phyloP scores from a whole-genome alignment of 64 coral and sea anemone species.

The Orbicella faveolata region DNA sequence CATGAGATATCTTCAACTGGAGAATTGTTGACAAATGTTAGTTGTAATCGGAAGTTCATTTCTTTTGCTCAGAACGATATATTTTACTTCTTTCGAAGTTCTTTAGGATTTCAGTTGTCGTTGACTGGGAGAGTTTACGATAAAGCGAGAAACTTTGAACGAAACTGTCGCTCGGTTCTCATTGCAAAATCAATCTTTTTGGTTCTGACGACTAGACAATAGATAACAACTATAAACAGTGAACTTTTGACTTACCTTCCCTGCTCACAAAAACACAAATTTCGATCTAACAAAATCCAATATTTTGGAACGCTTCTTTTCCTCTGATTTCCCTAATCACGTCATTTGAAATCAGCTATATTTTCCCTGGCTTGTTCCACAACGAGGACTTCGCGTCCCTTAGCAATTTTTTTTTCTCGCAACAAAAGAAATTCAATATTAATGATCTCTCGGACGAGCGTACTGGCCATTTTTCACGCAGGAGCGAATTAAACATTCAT shows the following conservation, averaged over 20 bases:
- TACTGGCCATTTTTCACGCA: conserved; percentile 29
- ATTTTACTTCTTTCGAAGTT: neutral
- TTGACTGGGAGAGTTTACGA: neutral
- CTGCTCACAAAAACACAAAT: neutral
- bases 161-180: neutral
- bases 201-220: conserved; percentile 9
- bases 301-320: neutral
- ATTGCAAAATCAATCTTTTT: neutral
- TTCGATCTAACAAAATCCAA: neutral
- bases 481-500: conserved; percentile 44
- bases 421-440: conserved; percentile 62
- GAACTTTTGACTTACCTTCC: conserved; percentile 5
- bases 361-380: neutral
- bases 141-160: neutral
- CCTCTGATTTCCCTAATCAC: neutral
- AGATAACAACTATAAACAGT: neutral
- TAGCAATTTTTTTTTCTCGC: neutral
- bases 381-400: neutral
- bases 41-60: neutral
- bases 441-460: conserved; percentile 21
- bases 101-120: neutral
- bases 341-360: conserved; percentile 51
- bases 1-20: neutral
- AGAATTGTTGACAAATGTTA: conserved; percentile 37
- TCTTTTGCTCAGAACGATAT: neutral